These are phyloP conservation scores for Cetonia aurata DNA, from an alignment of 2,888 invertebrate species.

Conservation along the genomic window DNA sequence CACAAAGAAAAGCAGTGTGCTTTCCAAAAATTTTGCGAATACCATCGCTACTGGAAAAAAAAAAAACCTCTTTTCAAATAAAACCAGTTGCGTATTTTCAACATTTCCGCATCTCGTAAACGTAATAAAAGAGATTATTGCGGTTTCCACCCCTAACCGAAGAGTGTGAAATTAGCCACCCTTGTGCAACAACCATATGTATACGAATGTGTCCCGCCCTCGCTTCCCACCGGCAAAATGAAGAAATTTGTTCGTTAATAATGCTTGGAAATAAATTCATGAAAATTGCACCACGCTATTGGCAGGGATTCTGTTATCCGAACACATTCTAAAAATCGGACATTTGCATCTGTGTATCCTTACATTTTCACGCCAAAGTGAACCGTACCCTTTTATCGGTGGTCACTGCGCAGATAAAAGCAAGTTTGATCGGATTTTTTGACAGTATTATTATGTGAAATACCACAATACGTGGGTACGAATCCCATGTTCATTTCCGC, in stretches of 20 bases:
- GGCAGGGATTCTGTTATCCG: not conserved
- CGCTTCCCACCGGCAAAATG: not conserved
- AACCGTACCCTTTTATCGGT: no score
- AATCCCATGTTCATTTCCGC: no score
- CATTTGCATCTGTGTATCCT: conserved; percentile 9
- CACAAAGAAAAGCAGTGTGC: no score
- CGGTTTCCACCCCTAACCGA: conserved; percentile 2
- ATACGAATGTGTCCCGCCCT: no score
- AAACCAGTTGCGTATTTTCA: no score
- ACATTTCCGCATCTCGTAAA: not conserved
- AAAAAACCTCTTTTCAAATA: no score
- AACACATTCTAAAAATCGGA: not conserved
- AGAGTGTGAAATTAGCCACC: not conserved
- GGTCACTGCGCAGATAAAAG: no score
- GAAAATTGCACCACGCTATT: not conserved
- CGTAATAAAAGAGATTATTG: conserved; percentile 23
- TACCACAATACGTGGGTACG: conserved; percentile 1
- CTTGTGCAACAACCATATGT: not conserved
- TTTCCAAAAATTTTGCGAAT: no score
- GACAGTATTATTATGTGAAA: not conserved
- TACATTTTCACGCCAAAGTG: not conserved
- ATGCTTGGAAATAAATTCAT: conserved; percentile 12
- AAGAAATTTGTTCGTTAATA: conserved; percentile 18
- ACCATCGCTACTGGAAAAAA: no score
- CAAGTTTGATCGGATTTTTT: conserved; percentile 8